Percentiles rank a stretch among this genome's conserved stretches.
Evolutionary conservation across 2,113 vertebrate species (phyloP).

Genomic region (Regulus satrapa): DNA sequence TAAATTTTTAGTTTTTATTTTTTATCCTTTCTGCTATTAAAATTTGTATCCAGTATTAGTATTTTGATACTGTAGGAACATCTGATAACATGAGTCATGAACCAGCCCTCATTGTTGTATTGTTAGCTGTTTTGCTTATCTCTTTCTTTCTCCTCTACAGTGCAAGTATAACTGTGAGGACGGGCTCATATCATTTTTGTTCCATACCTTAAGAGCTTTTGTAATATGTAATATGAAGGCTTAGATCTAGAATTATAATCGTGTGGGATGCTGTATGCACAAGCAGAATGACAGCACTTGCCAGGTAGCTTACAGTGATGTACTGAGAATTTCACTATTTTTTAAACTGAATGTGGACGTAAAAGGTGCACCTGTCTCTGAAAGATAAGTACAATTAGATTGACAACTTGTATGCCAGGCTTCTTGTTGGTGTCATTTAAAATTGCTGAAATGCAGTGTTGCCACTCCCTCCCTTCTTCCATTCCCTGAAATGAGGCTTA

Average conservation of each 20-base stretch:
- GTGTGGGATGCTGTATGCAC: neutral
- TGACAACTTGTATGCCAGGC: neutral
- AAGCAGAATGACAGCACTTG: neutral
- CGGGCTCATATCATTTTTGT: neutral
- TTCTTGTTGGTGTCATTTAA: neutral
- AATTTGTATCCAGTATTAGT: neutral
- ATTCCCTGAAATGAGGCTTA: neutral
- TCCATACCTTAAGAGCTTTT: neutral
- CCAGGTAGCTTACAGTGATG: neutral
- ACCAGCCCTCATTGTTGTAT: neutral
- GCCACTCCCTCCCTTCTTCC: neutral
- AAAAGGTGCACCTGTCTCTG: neutral
- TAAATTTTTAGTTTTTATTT: neutral
- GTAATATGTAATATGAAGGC: neutral
- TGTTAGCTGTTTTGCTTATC: slow-evolving; percentile 8
- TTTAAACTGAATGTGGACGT: neutral
- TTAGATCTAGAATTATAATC: neutral
- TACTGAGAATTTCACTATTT: neutral
- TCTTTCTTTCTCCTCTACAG: neutral
- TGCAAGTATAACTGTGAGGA: neutral
- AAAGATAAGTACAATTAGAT: neutral
- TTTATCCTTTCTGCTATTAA: neutral
- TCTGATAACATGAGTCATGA: neutral
- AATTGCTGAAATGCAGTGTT: neutral
- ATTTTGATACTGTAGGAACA: neutral